A percentile compares a stretch with the other conserved stretches of the same genome.
Evolutionary conservation across 2,113 vertebrate species (phyloP).

Genomic region (Larimichthys crocea): DNA sequence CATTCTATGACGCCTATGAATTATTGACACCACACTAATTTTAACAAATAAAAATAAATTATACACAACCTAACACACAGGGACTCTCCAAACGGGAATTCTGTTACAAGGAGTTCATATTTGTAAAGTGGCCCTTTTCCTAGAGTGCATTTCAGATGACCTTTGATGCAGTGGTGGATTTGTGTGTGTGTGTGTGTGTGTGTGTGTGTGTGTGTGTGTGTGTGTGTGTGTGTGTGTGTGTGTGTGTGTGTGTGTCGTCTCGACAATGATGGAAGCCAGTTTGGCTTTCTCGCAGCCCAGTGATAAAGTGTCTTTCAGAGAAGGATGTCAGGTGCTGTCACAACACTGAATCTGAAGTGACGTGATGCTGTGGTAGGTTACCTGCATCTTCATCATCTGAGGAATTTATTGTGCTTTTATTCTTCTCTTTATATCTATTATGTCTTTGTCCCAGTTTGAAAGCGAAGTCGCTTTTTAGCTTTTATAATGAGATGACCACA

Average conservation of each 20-base stretch:
- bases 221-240: constrained; percentile 12
- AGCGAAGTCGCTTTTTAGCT: not conserved
- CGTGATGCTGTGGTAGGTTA: constrained; percentile 42
- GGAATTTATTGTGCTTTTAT: not conserved
- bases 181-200: constrained; percentile 13
- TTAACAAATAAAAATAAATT: constrained; percentile 51
- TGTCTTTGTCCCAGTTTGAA: not conserved
- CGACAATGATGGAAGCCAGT: constrained; percentile 51
- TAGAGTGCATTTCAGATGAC: constrained; percentile 39
- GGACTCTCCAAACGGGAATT: not conserved
- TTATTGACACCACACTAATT: constrained; percentile 41
- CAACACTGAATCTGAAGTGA: constrained; percentile 54
- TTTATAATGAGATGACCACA: not conserved
- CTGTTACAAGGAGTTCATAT: not conserved
- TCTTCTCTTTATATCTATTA: not conserved
- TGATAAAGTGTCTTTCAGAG: constrained; percentile 60
- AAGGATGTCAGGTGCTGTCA: constrained; percentile 65
- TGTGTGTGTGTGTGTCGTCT: not conserved
- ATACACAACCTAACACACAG: constrained; percentile 25
- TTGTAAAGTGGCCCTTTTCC: not conserved
- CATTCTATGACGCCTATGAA: constrained; percentile 19
- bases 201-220: constrained; percentile 7
- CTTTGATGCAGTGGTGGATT: constrained; percentile 19
- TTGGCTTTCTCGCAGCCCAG: constrained; percentile 20
- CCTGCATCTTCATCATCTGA: constrained; percentile 17